These are phyloP conservation scores for Mongoloraphidia duomilia DNA, from an alignment of 2,888 invertebrate genomes.

Conservation along the genomic window DNA sequence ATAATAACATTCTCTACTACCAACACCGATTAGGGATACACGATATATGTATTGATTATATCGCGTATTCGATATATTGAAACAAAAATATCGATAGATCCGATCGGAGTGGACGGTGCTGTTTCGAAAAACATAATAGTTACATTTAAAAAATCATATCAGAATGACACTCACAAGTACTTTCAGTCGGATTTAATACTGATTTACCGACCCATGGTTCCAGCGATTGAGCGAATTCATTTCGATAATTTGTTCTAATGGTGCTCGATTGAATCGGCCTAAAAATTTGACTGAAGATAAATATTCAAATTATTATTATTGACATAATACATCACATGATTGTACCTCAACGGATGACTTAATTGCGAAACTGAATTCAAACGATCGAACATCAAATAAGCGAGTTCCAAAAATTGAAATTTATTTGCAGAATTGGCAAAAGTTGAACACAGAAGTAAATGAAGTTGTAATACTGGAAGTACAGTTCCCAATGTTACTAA, in stretches of 20 bases:
- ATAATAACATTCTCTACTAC: no score
- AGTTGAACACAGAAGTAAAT: constrained; percentile 53
- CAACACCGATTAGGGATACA: no score
- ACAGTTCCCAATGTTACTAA: constrained; percentile 41
- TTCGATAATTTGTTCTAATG: constrained; percentile 42
- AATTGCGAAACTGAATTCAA: constrained; percentile 48
- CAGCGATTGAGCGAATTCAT: constrained; percentile 45
- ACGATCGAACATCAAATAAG: constrained; percentile 50
- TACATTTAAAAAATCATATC: no score
- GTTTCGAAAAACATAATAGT: no score
- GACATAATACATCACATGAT: not conserved
- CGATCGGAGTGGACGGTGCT: no score
- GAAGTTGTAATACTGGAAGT: constrained; percentile 52
- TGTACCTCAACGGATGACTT: constrained; percentile 41
- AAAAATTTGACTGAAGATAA: constrained; percentile 3
- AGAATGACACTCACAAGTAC: constrained; percentile 21
- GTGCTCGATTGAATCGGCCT: constrained; percentile 38
- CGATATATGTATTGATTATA: no score
- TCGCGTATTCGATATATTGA: no score
- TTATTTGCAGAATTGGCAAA: constrained; percentile 58
- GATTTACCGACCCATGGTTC: constrained; percentile 43
- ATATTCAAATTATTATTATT: constrained; percentile 2
- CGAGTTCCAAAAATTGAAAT: constrained; percentile 57
- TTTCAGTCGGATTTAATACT: constrained; percentile 27
- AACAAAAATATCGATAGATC: no score